A percentile compares a stretch with the other conserved stretches of the same genome.
Evolutionary conservation across 2,888 invertebrate genomes (phyloP).

Genomic region (Rhagium mordax): DNA sequence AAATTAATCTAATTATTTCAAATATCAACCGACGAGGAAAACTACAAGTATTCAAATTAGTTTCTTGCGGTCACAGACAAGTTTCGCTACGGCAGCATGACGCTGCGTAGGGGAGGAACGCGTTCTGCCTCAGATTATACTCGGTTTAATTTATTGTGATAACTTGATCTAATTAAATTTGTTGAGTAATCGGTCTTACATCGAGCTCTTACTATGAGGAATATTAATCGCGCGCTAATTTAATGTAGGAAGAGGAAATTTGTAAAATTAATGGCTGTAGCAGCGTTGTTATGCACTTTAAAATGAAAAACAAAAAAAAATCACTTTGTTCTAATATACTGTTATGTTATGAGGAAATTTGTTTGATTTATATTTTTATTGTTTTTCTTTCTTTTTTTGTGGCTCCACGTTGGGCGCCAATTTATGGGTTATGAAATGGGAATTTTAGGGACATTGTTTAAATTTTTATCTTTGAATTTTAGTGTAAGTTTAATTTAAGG

Average conservation of each 20-base stretch:
- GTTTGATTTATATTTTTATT: too few relatives aligned
- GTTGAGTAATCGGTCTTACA: neutral
- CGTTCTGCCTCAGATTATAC: neutral
- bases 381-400: too few relatives aligned
- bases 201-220: too few relatives aligned
- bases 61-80: slow-evolving; percentile 9
- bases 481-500: too few relatives aligned
- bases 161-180: slow-evolving; percentile 11
- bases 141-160: slow-evolving; percentile 1
- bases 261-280: neutral
- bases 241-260: neutral
- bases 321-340: too few relatives aligned
- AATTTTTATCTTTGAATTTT: too few relatives aligned
- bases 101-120: neutral
- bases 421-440: too few relatives aligned
- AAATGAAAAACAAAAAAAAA: too few relatives aligned
- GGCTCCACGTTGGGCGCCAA: too few relatives aligned
- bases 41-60: slow-evolving; percentile 7
- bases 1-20: neutral
- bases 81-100: neutral
- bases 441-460: too few relatives aligned
- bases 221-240: neutral
- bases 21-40: neutral
- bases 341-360: too few relatives aligned
- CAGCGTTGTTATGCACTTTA: neutral